phyloP scores from a whole-genome alignment of 2,888 invertebrate genomes.

The Diadromus collaris region DNA sequence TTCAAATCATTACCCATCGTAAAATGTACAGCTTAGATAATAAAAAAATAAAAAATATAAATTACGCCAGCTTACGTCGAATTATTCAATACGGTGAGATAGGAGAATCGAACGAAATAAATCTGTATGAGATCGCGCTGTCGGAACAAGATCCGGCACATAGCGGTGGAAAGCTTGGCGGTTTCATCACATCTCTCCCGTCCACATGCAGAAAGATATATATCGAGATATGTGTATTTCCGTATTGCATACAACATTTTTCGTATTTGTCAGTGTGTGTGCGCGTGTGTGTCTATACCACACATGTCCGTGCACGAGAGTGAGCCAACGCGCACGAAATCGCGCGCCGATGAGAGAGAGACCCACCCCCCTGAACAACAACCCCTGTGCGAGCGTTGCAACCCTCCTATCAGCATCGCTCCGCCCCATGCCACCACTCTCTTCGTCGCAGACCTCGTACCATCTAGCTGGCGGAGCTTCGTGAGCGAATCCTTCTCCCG shows the following conservation, averaged over 20 bases:
- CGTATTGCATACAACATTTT: not conserved
- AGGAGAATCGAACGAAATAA: constrained; percentile 28
- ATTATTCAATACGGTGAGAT: constrained; percentile 7
- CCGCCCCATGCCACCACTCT: constrained; percentile 76
- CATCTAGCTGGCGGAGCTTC: constrained; percentile 46
- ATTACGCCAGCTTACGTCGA: not conserved
- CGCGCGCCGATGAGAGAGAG: constrained; percentile 68
- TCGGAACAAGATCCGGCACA: constrained; percentile 11
- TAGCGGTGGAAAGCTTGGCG: not conserved
- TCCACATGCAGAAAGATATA: constrained; percentile 6
- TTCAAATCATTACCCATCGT: not conserved
- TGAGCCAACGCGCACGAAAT: constrained; percentile 70
- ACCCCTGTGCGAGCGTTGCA: constrained; percentile 75
- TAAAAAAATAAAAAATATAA: no score
- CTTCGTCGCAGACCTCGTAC: constrained; percentile 43
- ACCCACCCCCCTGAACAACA: constrained; percentile 77
- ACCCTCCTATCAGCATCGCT: constrained; percentile 77
- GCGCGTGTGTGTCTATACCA: constrained; percentile 25
- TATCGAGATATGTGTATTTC: constrained; percentile 9
- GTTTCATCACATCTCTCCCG: constrained; percentile 5
- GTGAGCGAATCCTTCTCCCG: constrained; percentile 37
- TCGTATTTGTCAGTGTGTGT: no score
- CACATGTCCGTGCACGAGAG: constrained; percentile 44
- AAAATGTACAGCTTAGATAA: not conserved
- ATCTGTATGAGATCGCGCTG: constrained; percentile 18